phyloP scores from a whole-genome alignment of 2,888 invertebrate genomes.

The Opisthograptis luteolata region DNA sequence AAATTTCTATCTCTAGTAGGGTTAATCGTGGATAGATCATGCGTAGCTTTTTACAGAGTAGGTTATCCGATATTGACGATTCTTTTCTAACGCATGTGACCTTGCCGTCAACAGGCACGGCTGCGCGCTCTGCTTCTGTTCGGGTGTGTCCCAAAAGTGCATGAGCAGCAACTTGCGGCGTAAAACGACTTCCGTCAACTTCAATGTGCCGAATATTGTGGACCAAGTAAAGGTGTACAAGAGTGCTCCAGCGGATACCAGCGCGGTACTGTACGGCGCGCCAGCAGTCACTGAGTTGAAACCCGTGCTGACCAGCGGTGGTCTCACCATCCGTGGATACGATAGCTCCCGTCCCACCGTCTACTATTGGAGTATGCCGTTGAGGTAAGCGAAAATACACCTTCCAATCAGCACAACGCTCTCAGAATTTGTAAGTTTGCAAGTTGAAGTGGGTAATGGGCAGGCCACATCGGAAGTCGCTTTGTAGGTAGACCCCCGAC shows the following conservation, averaged over 20 bases:
- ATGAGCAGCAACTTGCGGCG: slow-evolving; percentile 91
- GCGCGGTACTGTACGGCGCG: slow-evolving; percentile 59
- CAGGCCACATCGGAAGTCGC: too few species aligned
- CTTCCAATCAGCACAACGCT: too few species aligned
- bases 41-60: too few species aligned
- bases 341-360: slow-evolving; percentile 84
- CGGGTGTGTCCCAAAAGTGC: slow-evolving; percentile 93
- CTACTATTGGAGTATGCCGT: slow-evolving; percentile 94
- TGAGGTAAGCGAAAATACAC: too few species aligned
- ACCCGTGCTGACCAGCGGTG: slow-evolving; percentile 82
- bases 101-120: slow-evolving; percentile 84
- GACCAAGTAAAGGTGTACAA: slow-evolving; percentile 64
- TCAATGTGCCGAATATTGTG: slow-evolving; percentile 69
- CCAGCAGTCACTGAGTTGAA: slow-evolving; percentile 57
- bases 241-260: slow-evolving; percentile 54
- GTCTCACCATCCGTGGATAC: slow-evolving; percentile 84
- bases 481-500: too few species aligned
- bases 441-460: too few species aligned
- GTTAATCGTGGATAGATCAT: too few species aligned
- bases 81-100: not conserved
- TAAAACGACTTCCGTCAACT: slow-evolving; percentile 70
- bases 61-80: not conserved
- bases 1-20: too few species aligned
- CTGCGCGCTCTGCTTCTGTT: slow-evolving; percentile 98
- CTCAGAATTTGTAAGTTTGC: too few species aligned